A percentile compares a stretch with the other conserved stretches of the same genome.
Evolutionary conservation across 2,888 invertebrate genomes (phyloP).

Genomic region (Idaea straminata): DNA sequence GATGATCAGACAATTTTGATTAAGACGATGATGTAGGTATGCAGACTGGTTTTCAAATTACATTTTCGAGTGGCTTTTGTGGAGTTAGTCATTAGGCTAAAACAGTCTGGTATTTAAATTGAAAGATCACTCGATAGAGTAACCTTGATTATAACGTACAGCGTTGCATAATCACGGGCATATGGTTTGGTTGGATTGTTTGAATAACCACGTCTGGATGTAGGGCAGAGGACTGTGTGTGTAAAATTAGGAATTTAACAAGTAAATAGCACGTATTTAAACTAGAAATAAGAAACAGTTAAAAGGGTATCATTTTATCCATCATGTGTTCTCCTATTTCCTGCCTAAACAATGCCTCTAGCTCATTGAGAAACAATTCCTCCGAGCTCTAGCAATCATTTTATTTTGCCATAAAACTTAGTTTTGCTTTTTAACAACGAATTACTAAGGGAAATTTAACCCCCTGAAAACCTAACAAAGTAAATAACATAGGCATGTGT

Average conservation of each 20-base stretch:
- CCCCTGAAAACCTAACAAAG: no score
- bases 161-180: neutral
- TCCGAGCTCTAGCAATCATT: no score
- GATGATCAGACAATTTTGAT: neutral
- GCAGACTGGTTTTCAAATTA: neutral
- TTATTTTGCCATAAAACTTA: no score
- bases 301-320: no score
- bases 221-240: neutral
- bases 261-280: neutral
- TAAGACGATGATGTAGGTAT: neutral
- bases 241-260: neutral
- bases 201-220: neutral
- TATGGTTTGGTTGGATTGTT: neutral
- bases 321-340: no score
- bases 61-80: neutral
- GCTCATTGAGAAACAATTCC: no score
- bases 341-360: no score
- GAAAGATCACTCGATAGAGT: neutral
- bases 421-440: no score
- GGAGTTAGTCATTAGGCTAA: conserved; percentile 1
- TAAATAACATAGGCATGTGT: no score
- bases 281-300: no score
- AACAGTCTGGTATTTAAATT: neutral
- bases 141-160: neutral
- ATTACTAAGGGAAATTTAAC: no score